Conservation (phyloP, 92 coral and sea anemone species). For the Siderastrea siderea region DNA sequence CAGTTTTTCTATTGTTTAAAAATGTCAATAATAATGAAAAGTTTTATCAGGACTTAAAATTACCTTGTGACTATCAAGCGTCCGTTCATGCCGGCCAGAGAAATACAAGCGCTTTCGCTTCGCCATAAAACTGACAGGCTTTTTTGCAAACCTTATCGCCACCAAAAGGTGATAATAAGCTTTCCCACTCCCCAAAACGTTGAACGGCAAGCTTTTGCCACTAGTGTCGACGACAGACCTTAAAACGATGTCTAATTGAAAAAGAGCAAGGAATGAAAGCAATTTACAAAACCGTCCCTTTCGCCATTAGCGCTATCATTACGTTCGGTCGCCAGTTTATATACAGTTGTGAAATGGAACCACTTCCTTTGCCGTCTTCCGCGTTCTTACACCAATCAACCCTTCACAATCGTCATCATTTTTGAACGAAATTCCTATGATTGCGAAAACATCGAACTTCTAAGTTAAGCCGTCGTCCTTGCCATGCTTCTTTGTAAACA, state of each 20-base stretch:
- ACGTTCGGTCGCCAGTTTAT: neutral
- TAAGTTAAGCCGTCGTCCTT: neutral
- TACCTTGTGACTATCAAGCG: conserved; percentile 34
- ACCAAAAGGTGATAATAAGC: neutral
- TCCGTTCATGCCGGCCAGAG: conserved; percentile 1
- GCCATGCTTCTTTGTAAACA: conserved; percentile 37
- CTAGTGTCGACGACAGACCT: conserved; percentile 1
- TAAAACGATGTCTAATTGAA: conserved; percentile 8
- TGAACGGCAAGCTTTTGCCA: neutral
- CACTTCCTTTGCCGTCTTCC: conserved; percentile 2
- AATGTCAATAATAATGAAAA: conserved; percentile 56
- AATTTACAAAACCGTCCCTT: conserved; percentile 19
- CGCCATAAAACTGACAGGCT: neutral
- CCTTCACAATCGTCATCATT: neutral
- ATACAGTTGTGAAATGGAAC: neutral
- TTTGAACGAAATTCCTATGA: neutral
- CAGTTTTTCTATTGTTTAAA: conserved; percentile 56
- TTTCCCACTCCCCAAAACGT: neutral
- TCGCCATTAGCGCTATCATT: conserved; percentile 2
- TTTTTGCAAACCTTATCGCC: neutral
- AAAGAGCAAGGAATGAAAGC: conserved; percentile 21
- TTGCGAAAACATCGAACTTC: neutral
- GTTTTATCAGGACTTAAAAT: conserved; percentile 59
- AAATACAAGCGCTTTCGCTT: neutral
- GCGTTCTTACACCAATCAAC: conserved; percentile 22